Evolutionary conservation across 1,140 invertebrate genomes (phyloP).

Genomic region (Drosophila sproati): DNA sequence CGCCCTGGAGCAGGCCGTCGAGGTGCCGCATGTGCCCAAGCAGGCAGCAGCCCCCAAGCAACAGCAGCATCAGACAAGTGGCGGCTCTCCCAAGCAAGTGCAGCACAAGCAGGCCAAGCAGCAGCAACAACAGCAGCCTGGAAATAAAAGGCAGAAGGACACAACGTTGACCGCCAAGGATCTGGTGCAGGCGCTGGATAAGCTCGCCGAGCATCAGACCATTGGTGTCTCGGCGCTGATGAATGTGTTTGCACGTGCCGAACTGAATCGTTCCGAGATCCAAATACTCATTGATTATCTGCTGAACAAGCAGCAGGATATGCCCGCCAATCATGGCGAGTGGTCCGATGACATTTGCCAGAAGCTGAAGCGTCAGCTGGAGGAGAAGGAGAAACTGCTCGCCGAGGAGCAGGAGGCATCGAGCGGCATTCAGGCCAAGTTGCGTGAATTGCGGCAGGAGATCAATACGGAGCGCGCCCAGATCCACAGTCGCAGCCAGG

Average conservation of each 20-base stretch:
- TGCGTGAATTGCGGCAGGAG: slow-evolving; percentile 91
- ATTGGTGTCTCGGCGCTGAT: slow-evolving; percentile 88
- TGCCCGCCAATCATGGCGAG: slow-evolving; percentile 89
- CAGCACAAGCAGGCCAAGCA: slow-evolving; percentile 65
- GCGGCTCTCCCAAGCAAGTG: slow-evolving; percentile 75
- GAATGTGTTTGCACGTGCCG: slow-evolving; percentile 90
- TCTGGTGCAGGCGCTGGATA: slow-evolving; percentile 67
- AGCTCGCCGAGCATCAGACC: slow-evolving; percentile 70
- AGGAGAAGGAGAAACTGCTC: slow-evolving; percentile 91
- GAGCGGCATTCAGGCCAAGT: slow-evolving; percentile 89
- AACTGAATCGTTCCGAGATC: slow-evolving; percentile 93
- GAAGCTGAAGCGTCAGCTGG: slow-evolving; percentile 93
- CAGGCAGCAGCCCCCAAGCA: slow-evolving; percentile 83
- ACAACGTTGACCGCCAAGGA: slow-evolving; percentile 67
- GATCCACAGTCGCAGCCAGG: slow-evolving; percentile 86
- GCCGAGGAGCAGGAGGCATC: slow-evolving; percentile 90
- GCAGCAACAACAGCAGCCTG: slow-evolving; percentile 60
- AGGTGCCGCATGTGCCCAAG: slow-evolving; percentile 62
- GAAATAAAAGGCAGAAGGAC: slow-evolving; percentile 73
- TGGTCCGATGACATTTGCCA: slow-evolving; percentile 95
- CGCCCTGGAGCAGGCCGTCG: slow-evolving; percentile 51
- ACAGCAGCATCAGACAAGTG: slow-evolving; percentile 68
- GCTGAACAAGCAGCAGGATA: slow-evolving; percentile 93
- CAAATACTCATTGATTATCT: slow-evolving; percentile 95
- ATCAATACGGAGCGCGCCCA: slow-evolving; percentile 88